Base-by-base conservation (phyloP, 2,797 vertebrate genomes). In the Liparis tanakae region DNA sequence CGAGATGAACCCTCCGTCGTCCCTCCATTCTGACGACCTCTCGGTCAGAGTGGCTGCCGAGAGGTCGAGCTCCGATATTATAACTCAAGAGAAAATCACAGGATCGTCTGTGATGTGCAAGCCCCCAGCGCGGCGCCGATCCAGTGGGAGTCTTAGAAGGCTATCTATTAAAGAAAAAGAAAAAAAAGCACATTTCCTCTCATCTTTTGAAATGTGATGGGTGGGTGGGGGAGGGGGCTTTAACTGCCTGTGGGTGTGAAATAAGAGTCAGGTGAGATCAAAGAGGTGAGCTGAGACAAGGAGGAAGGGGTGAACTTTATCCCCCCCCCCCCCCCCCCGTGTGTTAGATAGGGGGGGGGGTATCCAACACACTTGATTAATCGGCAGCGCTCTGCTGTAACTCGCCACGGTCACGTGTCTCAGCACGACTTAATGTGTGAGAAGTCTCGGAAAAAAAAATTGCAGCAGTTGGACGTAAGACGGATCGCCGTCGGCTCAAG, bases 221-320 rank as follows among this genome's bases (percentile, higher is more conserved):
- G 18, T 51, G 43, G 70, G 62, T 70, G 51, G 55, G 39, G 70
- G 60, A 72, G 51, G 72, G 13, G 50, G 13, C 64, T 48, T 76
- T 60, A 17, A 61, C 68, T 70, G 70, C 37, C 64, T 55, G 62
- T 41, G 74, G 85, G 75, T 91, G 88, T 89, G 84, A 91, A 92
- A 90, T 88, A 76, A 87, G 82, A 88, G 72, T 67, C 78, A 68
- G 80, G 69, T 74, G 43, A 84, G 83, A 92, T 92, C 78, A 81
- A 87, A 88, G 86, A 78, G 50, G 74, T 66, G 75, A 83, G 70
- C 41, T 36, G 56, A 74, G 70, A 80, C 57, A 75, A 80, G 59
- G 48, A 14, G 25, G 69, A 14, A 33, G 57, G 22, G 7, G 44
- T n/a, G 46, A 83, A 66, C 34, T 64, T 22, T 33, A 55, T 41